phyloP scores from a whole-genome alignment of 2,113 vertebrate genomes.

The Sisor rabdophorus region DNA sequence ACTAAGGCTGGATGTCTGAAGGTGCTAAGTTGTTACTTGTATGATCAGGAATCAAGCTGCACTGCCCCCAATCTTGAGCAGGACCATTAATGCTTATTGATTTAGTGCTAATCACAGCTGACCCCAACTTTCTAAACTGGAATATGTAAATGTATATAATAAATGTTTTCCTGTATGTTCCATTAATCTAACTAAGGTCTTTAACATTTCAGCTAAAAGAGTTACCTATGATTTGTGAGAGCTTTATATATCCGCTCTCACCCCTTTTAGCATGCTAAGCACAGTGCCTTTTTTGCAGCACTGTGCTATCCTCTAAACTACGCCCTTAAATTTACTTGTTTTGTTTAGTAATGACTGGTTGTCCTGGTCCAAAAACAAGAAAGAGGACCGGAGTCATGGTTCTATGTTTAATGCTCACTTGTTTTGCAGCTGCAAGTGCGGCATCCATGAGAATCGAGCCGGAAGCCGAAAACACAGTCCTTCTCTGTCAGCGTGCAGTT shows the following conservation, averaged over 20 bases:
- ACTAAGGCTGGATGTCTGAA: too few species aligned
- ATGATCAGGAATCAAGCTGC: too few species aligned
- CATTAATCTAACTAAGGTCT: constrained; percentile 1
- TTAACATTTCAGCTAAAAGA: neutral
- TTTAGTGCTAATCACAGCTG: too few species aligned
- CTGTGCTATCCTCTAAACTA: constrained; percentile 22
- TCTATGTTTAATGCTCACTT: constrained; percentile 64
- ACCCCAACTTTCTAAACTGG: too few species aligned
- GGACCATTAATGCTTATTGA: too few species aligned
- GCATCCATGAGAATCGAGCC: constrained; percentile 75
- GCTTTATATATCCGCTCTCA: neutral
- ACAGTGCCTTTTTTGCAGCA: constrained; percentile 25
- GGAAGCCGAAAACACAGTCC: constrained; percentile 78
- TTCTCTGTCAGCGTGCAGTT: constrained; percentile 80
- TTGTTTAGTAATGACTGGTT: constrained; percentile 27
- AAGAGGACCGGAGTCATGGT: constrained; percentile 7
- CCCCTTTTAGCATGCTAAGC: constrained; percentile 34
- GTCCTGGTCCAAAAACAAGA: constrained; percentile 9
- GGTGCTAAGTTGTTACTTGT: too few species aligned
- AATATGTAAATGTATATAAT: too few species aligned
- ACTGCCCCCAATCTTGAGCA: too few species aligned
- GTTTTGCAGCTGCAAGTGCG: constrained; percentile 80
- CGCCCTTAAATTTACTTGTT: constrained; percentile 30
- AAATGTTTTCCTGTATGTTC: neutral
- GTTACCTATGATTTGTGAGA: constrained; percentile 25